Percentiles rank a stretch among this genome's conserved stretches.
phyloP scores from a whole-genome alignment of 1,140 invertebrate genomes.

The Drosophila serrata region DNA sequence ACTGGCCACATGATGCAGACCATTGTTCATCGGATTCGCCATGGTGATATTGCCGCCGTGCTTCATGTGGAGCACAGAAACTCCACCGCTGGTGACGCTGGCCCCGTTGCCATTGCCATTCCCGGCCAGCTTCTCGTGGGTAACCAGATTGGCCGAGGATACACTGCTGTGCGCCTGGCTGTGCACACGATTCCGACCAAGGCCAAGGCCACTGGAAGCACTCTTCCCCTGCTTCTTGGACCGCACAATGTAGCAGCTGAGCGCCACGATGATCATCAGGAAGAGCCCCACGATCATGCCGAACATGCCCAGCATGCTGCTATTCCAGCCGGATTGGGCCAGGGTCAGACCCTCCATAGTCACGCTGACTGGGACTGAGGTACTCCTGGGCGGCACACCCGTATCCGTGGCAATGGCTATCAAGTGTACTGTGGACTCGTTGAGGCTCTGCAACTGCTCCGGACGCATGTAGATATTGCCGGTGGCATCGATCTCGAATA shows the following conservation, averaged over 20 bases:
- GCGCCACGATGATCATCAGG: slow-evolving; percentile 74
- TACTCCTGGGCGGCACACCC: slow-evolving; percentile 79
- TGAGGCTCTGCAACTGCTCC: slow-evolving; percentile 84
- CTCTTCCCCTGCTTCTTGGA: slow-evolving; percentile 74
- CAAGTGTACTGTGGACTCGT: slow-evolving; percentile 88
- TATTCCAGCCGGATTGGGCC: slow-evolving; percentile 74
- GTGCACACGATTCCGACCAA: slow-evolving; percentile 79
- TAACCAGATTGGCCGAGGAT: slow-evolving; percentile 80
- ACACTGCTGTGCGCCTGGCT: slow-evolving; percentile 82
- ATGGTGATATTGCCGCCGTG: slow-evolving; percentile 76
- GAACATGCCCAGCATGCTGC: slow-evolving; percentile 78
- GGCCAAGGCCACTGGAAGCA: slow-evolving; percentile 55
- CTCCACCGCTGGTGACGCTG: slow-evolving; percentile 70
- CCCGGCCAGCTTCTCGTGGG: slow-evolving; percentile 78
- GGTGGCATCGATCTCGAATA: slow-evolving; percentile 86
- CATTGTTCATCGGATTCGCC: slow-evolving; percentile 81
- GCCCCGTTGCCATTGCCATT: slow-evolving; percentile 65
- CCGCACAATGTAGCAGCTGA: slow-evolving; percentile 80
- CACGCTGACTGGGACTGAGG: slow-evolving; percentile 80
- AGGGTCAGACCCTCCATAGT: slow-evolving; percentile 79
- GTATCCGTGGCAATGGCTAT: slow-evolving; percentile 93
- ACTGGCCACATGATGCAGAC: slow-evolving; percentile 64
- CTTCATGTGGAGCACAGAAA: slow-evolving; percentile 82
- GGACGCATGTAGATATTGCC: slow-evolving; percentile 86
- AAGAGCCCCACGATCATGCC: slow-evolving; percentile 77